These are phyloP conservation scores for Leptura quadrifasciata DNA, from an alignment of 2,888 invertebrate genomes.

Conservation along the genomic window DNA sequence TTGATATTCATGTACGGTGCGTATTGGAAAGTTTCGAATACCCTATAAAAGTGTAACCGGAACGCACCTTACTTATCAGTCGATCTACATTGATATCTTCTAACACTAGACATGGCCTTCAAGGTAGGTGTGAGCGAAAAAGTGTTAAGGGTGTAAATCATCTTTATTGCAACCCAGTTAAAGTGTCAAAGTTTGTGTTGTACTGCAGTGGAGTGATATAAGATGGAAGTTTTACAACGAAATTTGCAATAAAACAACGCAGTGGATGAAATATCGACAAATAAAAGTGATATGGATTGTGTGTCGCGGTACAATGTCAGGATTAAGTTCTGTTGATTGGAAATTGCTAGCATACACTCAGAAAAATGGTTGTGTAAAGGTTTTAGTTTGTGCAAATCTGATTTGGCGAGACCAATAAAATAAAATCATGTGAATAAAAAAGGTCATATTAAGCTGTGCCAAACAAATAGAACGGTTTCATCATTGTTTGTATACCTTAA, in stretches of 20 bases:
- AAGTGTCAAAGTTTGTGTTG: conserved; percentile 39
- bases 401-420: too few relatives aligned
- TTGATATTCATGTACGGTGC: conserved; percentile 53
- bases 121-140: conserved; percentile 57
- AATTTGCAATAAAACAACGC: conserved; percentile 23
- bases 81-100: conserved; percentile 55
- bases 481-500: too few relatives aligned
- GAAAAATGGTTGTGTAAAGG: not conserved
- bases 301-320: not conserved
- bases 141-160: conserved; percentile 44
- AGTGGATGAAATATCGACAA: conserved; percentile 40
- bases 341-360: not conserved
- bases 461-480: too few relatives aligned
- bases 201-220: conserved; percentile 36
- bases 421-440: too few relatives aligned
- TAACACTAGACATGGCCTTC: conserved; percentile 57
- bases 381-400: not conserved
- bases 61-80: conserved; percentile 60
- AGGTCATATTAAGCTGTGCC: too few relatives aligned
- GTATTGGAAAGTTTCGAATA: conserved; percentile 60
- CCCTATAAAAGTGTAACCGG: conserved; percentile 60
- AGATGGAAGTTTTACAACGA: conserved; percentile 42
- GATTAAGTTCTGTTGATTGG: not conserved
- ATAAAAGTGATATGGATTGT: conserved; percentile 47
- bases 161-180: conserved; percentile 38